Base-by-base conservation (phyloP, 2,888 invertebrate genomes). In the Sycophila texana region DNA sequence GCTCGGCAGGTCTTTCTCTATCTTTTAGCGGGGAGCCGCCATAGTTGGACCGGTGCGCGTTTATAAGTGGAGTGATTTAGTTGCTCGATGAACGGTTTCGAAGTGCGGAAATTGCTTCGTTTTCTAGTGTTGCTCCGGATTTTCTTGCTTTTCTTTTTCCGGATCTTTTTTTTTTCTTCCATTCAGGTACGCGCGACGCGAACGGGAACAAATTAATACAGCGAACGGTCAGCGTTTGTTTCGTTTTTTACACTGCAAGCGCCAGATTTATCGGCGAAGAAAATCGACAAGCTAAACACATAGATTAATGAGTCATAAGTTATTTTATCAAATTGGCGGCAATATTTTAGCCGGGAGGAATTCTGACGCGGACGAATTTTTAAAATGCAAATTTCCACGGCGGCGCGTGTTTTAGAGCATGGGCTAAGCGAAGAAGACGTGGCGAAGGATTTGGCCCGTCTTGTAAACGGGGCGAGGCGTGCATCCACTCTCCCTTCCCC, bases 61-160 rank as follows among this genome's bases (percentile, higher is more conserved):
- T 83, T 39, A 80, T 86, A 87, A 88, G 87, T 87, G 86, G 86
- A 84, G 87, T 87, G 86, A 88, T 88, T 89, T 88, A 86, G 85
- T 86, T 86, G 88, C 87, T 86, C 86, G 84, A 86, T 86, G 84
- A 85, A 82, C 82, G 85, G 84, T 83, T 82, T 83, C 85, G 84
- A 81, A 85, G 83, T 83, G 81, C 82, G 83, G 83, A 87, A 85
- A 87, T 85, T 87, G 83, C 73, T 83, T 83, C 81, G 77, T 84
- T 83, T 84, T 72, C 73, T 73, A 77, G 58, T 30, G 47, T 51
- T 57, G 30, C 12, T 47, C 68, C 30, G 49, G 57, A 20, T 20
- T 39, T 30, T n/a, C 30, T 12, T 5, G 22, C 71, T 68, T 39
- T n/a, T 68, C 68, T 68, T 49, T 72, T 72, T n/a, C 14, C 22